phyloP scores from a whole-genome alignment of 2,113 vertebrate genomes.

The Daubentonia madagascariensis region DNA sequence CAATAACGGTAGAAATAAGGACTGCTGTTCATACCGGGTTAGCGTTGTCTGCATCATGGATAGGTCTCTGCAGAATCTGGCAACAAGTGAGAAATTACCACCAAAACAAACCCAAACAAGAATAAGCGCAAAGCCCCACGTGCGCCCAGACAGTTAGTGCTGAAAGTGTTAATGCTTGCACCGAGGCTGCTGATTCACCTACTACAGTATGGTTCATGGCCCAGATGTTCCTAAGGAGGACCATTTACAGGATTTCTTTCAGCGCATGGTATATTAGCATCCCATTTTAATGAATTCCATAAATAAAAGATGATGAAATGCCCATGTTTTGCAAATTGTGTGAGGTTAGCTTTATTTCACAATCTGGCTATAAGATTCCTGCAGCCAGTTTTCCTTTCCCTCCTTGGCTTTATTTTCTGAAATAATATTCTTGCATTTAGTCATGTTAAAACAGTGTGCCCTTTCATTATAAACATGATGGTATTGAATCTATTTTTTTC shows the following conservation, averaged over 20 bases:
- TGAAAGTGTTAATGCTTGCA: neutral
- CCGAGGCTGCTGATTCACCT: slow-evolving; percentile 36
- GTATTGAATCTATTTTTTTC: slow-evolving; percentile 12
- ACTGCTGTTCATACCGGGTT: slow-evolving; percentile 18
- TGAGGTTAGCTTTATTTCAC: slow-evolving; percentile 68
- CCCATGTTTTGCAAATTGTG: slow-evolving; percentile 58
- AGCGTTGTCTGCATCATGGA: neutral
- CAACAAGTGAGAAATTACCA: slow-evolving; percentile 3
- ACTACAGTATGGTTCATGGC: neutral
- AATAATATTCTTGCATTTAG: slow-evolving; percentile 66
- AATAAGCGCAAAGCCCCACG: rapidly evolving
- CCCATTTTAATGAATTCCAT: slow-evolving; percentile 79
- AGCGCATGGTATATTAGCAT: slow-evolving; percentile 42
- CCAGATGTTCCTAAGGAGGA: slow-evolving; percentile 58
- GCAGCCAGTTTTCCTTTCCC: slow-evolving; percentile 51
- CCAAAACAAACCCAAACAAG: neutral
- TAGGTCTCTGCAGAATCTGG: slow-evolving; percentile 27
- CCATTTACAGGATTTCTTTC: slow-evolving; percentile 66
- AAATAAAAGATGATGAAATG: slow-evolving; percentile 81
- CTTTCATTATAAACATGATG: slow-evolving; percentile 64
- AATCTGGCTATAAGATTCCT: slow-evolving; percentile 67
- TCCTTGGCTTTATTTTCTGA: slow-evolving; percentile 16
- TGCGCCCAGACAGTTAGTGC: neutral
- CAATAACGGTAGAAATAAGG: slow-evolving; percentile 68
- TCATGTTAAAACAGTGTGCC: slow-evolving; percentile 55